These are phyloP conservation scores for Anastrepha obliqua DNA, from an alignment of 1,140 invertebrate species.

Conservation along the genomic window DNA sequence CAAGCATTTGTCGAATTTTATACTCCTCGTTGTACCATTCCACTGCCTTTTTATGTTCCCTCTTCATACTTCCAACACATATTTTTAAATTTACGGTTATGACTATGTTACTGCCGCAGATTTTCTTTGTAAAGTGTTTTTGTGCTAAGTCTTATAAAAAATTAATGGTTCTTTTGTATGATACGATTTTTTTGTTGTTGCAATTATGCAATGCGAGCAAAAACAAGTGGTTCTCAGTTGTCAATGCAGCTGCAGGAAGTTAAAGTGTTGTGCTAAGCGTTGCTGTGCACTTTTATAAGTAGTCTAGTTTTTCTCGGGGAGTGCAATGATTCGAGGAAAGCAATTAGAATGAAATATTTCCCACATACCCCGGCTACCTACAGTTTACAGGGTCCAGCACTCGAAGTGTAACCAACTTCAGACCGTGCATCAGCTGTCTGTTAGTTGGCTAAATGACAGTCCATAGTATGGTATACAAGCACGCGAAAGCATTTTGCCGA, in stretches of 20 bases:
- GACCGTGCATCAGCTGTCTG: too few relatives aligned
- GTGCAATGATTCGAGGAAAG: too few relatives aligned
- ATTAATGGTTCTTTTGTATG: not conserved
- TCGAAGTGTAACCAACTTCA: too few relatives aligned
- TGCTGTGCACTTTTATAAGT: not conserved
- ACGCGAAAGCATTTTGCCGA: too few relatives aligned
- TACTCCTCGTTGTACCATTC: not conserved
- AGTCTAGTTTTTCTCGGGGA: not conserved
- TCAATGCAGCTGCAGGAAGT: slow-evolving; percentile 37
- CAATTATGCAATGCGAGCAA: not conserved
- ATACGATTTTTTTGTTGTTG: not conserved
- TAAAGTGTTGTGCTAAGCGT: not conserved
- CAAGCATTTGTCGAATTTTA: not conserved
- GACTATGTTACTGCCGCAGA: not conserved
- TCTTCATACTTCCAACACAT: not conserved
- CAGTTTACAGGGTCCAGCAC: too few relatives aligned
- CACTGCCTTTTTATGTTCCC: not conserved
- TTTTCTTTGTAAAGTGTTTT: slow-evolving; percentile 1
- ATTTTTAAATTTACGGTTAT: not conserved
- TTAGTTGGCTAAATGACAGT: too few relatives aligned
- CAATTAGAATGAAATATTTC: too few relatives aligned
- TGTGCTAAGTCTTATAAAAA: not conserved
- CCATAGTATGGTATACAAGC: too few relatives aligned
- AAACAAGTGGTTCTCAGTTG: slow-evolving; percentile 29
- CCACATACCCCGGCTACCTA: too few relatives aligned